Percentiles rank a stretch among this genome's conserved stretches.
Evolutionary conservation across 2,797 vertebrate species (phyloP).

Genomic region (Crenuchus spilurus): DNA sequence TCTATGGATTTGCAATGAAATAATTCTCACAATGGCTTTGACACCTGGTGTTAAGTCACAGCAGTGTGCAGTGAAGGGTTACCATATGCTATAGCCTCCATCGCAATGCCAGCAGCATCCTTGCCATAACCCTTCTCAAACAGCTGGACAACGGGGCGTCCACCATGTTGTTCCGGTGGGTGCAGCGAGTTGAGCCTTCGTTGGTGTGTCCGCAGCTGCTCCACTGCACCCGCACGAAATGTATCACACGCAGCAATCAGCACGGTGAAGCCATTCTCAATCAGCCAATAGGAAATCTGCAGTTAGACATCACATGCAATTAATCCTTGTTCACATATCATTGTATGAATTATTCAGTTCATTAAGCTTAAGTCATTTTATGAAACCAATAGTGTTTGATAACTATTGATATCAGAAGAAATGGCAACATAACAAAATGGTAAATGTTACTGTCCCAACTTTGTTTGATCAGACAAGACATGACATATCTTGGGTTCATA

Average conservation of each 20-base stretch:
- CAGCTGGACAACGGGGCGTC: slow-evolving; percentile 87
- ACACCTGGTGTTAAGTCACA: too few relatives aligned
- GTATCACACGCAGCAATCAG: slow-evolving; percentile 97
- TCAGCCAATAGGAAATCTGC: slow-evolving; percentile 97
- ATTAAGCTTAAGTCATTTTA: too few relatives aligned
- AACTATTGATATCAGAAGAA: too few relatives aligned
- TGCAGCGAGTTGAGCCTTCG: slow-evolving; percentile 91
- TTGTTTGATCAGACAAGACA: too few relatives aligned
- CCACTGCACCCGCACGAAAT: slow-evolving; percentile 94
- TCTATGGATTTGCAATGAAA: too few relatives aligned
- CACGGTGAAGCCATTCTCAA: slow-evolving; percentile 94
- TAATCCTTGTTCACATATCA: too few relatives aligned
- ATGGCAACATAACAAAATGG: too few relatives aligned
- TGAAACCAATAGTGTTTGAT: too few relatives aligned
- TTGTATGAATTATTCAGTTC: too few relatives aligned
- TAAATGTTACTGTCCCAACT: too few relatives aligned
- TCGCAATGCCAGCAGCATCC: slow-evolving; percentile 95
- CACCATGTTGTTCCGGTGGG: slow-evolving; percentile 86
- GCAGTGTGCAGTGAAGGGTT: slow-evolving; percentile 9
- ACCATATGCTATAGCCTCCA: slow-evolving; percentile 98
- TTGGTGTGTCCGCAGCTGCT: slow-evolving; percentile 96
- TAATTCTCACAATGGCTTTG: too few relatives aligned
- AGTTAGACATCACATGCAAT: neutral
- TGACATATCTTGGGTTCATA: too few relatives aligned
- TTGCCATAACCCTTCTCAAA: slow-evolving; percentile 99